Evolutionary conservation across 1,140 invertebrate genomes (phyloP).

Genomic region (Argopecten irradians): DNA sequence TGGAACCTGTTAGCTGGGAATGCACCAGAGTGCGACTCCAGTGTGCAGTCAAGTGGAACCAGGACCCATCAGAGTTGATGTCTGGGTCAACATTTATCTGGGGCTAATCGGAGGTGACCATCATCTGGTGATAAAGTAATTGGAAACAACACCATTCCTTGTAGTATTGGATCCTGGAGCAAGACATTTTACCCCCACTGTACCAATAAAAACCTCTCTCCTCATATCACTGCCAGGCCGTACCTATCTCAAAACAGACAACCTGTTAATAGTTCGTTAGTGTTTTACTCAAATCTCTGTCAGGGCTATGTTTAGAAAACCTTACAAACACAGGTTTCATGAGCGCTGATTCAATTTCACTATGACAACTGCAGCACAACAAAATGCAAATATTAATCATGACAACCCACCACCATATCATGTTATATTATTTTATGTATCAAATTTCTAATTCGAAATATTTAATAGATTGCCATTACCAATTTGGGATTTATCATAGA

Average conservation of each 20-base stretch:
- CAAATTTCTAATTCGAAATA: too few relatives aligned
- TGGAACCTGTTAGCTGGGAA: not conserved
- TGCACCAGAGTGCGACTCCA: not conserved
- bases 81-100: not conserved
- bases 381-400: not conserved
- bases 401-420: not conserved
- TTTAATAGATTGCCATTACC: too few relatives aligned
- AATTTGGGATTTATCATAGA: too few relatives aligned
- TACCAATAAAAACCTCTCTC: too few relatives aligned
- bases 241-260: not conserved
- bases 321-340: not conserved
- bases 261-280: not conserved
- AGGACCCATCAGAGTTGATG: not conserved
- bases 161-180: not conserved
- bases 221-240: not conserved
- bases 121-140: conserved; percentile 12
- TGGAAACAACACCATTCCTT: not conserved
- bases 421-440: not conserved
- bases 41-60: not conserved
- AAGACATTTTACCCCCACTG: not conserved
- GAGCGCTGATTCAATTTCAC: not conserved
- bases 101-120: conserved; percentile 19
- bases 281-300: not conserved
- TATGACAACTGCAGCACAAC: not conserved
- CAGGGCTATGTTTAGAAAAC: conserved; percentile 4